A percentile compares a stretch with the other conserved stretches of the same genome.
phyloP scores from a whole-genome alignment of 2,113 vertebrate genomes.

The Columbina picui region DNA sequence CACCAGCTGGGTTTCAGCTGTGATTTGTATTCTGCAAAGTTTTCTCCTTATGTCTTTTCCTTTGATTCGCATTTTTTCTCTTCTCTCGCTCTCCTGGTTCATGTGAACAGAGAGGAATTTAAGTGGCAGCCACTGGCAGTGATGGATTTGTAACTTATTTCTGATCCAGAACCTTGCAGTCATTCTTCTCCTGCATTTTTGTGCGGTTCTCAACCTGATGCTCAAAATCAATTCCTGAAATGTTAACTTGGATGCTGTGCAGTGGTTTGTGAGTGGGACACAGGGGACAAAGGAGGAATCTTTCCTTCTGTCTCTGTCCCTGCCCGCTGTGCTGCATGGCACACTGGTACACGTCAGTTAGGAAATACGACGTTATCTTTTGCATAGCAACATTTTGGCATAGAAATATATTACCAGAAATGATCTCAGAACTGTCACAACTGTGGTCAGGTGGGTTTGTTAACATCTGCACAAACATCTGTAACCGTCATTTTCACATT shows the following conservation, averaged over 20 bases:
- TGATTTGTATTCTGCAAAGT: constrained; percentile 3
- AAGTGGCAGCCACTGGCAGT: background rate
- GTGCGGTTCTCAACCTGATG: background rate
- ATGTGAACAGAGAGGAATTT: fast-evolving
- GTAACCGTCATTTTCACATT: background rate
- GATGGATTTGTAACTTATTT: background rate
- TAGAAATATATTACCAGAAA: fast-evolving
- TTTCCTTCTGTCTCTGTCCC: too few species aligned
- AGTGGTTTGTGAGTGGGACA: background rate
- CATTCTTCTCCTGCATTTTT: background rate
- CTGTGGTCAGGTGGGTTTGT: background rate
- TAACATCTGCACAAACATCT: background rate
- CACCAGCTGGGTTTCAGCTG: background rate
- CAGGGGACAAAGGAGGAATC: background rate
- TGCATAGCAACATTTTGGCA: fast-evolving
- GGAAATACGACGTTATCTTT: fast-evolving
- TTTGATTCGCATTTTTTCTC: background rate
- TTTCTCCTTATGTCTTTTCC: background rate
- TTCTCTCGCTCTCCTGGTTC: background rate
- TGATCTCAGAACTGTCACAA: background rate
- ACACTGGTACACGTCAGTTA: fast-evolving
- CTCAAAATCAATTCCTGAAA: background rate
- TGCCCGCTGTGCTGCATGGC: fast-evolving
- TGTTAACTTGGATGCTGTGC: background rate
- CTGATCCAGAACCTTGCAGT: background rate